These are phyloP conservation scores for Sabatieria punctata DNA, from an alignment of 2,888 invertebrate genomes.

Conservation along the genomic window DNA sequence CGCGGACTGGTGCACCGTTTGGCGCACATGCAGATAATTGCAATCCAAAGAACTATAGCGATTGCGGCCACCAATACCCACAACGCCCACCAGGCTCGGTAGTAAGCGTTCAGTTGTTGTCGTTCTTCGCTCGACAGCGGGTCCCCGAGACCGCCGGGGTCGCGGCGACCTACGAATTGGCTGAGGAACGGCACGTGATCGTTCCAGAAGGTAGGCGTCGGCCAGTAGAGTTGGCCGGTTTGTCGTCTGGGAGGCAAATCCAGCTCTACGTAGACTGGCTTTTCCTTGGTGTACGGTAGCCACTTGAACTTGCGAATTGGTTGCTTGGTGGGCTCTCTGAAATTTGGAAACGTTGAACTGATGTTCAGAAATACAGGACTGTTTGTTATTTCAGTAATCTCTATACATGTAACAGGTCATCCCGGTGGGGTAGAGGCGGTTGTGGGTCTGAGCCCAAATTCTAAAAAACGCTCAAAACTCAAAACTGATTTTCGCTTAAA, in stretches of 20 bases:
- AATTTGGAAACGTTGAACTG: too few relatives aligned
- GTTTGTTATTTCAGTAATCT: too few relatives aligned
- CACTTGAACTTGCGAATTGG: conserved; percentile 16
- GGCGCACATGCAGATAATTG: conserved; percentile 20
- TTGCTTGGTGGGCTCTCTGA: conserved; percentile 19
- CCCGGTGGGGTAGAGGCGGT: conserved; percentile 14
- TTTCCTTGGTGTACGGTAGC: conserved; percentile 17
- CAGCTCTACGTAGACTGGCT: conserved; percentile 19
- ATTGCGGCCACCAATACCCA: conserved; percentile 27
- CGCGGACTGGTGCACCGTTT: conserved; percentile 14
- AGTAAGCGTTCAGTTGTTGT: conserved; percentile 20
- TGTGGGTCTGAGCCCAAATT: too few relatives aligned
- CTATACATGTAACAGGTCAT: too few relatives aligned
- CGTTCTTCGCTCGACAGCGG: conserved; percentile 6
- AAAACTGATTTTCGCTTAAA: too few relatives aligned
- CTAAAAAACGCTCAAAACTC: conserved; percentile 5
- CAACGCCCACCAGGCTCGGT: conserved; percentile 26
- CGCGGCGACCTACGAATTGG: background rate
- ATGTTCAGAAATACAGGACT: too few relatives aligned
- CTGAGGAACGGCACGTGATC: conserved; percentile 9
- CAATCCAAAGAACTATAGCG: conserved; percentile 22
- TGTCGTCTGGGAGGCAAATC: conserved; percentile 15
- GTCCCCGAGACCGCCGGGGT: background rate
- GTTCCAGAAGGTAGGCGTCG: conserved; percentile 28
- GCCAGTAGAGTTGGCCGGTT: conserved; percentile 20